These are phyloP conservation scores for Paramormyrops hopkinsi DNA, from an alignment of 2,797 vertebrate genomes.

Conservation along the genomic window DNA sequence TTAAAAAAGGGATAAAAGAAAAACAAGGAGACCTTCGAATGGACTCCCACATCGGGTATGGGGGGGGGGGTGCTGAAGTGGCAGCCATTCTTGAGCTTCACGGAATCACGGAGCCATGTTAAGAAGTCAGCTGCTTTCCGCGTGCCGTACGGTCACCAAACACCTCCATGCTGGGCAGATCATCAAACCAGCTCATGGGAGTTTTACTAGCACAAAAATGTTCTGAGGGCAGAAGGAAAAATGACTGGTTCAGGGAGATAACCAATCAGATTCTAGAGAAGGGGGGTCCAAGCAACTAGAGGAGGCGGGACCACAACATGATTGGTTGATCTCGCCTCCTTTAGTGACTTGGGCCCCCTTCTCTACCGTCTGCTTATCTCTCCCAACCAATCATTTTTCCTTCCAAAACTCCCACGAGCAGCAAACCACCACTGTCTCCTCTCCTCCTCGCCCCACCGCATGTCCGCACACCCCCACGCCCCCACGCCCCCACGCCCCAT, in stretches of 20 bases:
- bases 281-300: not conserved
- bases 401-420: not conserved
- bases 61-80: not conserved
- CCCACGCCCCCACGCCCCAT: too few species aligned
- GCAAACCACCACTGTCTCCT: not conserved
- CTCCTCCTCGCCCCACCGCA: not conserved
- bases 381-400: not conserved
- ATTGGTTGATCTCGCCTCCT: not conserved
- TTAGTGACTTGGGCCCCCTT: not conserved
- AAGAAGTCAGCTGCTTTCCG: not conserved
- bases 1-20: not conserved
- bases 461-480: not conserved
- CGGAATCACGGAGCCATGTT: not conserved
- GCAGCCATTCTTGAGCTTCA: not conserved
- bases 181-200: not conserved
- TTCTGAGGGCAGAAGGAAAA: not conserved
- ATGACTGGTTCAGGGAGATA: not conserved
- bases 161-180: not conserved
- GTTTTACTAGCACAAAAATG: not conserved
- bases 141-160: not conserved
- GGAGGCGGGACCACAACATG: not conserved
- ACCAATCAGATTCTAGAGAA: not conserved
- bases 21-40: not conserved
- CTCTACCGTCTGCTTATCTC: not conserved
- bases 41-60: not conserved